Base-by-base conservation (phyloP, 2,888 invertebrate genomes). In the Geotrupes spiniger region DNA sequence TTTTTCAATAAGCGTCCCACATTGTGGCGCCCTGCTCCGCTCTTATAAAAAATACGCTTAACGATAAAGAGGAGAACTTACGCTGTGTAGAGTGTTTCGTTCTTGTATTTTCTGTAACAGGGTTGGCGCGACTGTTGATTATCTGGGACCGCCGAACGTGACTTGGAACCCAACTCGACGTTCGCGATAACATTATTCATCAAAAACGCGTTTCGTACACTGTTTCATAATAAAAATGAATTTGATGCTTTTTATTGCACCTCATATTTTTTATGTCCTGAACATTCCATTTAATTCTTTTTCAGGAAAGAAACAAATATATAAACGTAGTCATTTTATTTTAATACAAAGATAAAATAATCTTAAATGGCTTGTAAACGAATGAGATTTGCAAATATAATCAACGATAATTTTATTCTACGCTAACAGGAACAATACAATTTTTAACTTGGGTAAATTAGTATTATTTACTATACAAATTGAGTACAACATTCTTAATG, bases 181-280 rank as follows among this genome's bases (percentile, higher is more conserved):
- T 51, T 48, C 60, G 63, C 68, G 68, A 70, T 71, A 70, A 71
- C 69, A 65, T 67, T 70, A 70, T 72, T 71, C 71, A 71, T 71
- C 72, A 70, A 71, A 70, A 68, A 68, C 69, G 68, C 69, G 68
- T 70, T 71, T 70, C 67, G 67, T 70, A 65, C 66, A 69, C 65
- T 69, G 70, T 69, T 69, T 68, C 69, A 68, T 67, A 67, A 70
- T 70, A 71, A 71, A 71, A 69, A 62, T 65, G 69, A 68, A 70
- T 68, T 69, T 67, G 68, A 69, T 69, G 66, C 59, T 60, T 61
- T 64, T 64, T 62, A 63, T 63, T 63, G 61, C 64, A 39, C 43
- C 53, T 43, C 50, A 44, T 42, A 54, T 54, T 54, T 54, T 52
- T 54, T 52, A 52, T 49, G 39, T 39, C 46, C 42, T 36, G 31